Base-by-base conservation (phyloP, 2,113 vertebrate genomes). In the Calyptomena viridis region DNA sequence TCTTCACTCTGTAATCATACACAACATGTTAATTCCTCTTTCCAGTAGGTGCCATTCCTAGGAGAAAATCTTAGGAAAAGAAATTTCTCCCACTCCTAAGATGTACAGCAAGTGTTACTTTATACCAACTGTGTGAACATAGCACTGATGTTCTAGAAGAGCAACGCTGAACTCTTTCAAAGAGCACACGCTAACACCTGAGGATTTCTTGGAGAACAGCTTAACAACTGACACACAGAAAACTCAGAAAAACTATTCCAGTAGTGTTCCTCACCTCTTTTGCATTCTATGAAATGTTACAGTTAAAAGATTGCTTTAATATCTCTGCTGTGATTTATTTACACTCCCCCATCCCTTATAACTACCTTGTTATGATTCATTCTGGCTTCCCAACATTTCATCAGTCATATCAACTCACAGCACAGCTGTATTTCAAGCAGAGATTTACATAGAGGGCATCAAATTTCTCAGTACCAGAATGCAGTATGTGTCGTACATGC, bases 301-400 rank as follows among this genome's bases (percentile, higher is more conserved):
- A 49, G 46, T 79, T 79, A 90, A 95, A 93, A 93, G 5, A 93
- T 17, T 15, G 60, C n/a, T 92, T 94, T 89, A 87, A 77, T 76
- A 90, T 69, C 22, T 66, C 80, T 64, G 27, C 31, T 96, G 33
- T 93, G 55, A 93, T 92, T 93, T 94, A 92, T 96, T 95, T 94
- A 80, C 75, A 5, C 82, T 83, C 64, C 81, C 40, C 23, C 83
- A 55, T 44, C 22, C 85, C 64, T 84, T 79, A 14, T 75, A 91
- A 91, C 74, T 69, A 59, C 63, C 87, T 89, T 73, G 52, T 75
- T 96, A 67, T 77, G 91, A 93, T 95, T 94, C 83, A 72, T 94
- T 87, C 46, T 30, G 52, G 33, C 40, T 78, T 75, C 62, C 68
- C 66, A 95, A 49, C 74, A 19, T 84, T 90, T 66, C 47, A 91